Conservation (phyloP, 2,888 invertebrate species). For the Mystacides longicornis region DNA sequence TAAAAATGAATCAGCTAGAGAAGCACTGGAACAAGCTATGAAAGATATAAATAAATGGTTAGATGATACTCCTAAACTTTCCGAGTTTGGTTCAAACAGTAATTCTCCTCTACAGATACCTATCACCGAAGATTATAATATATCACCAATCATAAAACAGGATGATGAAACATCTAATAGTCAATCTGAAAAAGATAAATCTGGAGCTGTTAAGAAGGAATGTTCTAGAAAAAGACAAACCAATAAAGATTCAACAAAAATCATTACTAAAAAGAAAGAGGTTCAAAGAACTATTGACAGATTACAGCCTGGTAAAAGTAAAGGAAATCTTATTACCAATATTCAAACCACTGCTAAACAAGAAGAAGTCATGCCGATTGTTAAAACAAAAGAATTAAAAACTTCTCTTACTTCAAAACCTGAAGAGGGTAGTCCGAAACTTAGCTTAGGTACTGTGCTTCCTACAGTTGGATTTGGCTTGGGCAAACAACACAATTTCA, state of each 20-base stretch:
- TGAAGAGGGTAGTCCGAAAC: constrained; percentile 66
- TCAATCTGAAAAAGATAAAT: constrained; percentile 34
- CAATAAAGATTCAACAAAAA: constrained; percentile 36
- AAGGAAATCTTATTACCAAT: constrained; percentile 75
- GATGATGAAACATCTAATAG: constrained; percentile 36
- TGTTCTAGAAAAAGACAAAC: constrained; percentile 41
- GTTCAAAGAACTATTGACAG: constrained; percentile 77
- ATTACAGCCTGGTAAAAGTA: constrained; percentile 79
- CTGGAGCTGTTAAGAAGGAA: constrained; percentile 38
- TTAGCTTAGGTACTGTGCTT: constrained; percentile 79
- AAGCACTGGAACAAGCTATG: constrained; percentile 56
- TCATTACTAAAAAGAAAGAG: constrained; percentile 53
- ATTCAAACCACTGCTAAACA: constrained; percentile 49
- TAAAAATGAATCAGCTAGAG: constrained; percentile 51
- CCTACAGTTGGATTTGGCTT: constrained; percentile 61
- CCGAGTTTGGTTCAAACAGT: constrained; percentile 69
- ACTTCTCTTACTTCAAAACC: constrained; percentile 51
- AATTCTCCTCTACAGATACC: constrained; percentile 67
- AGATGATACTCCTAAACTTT: constrained; percentile 72
- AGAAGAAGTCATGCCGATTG: constrained; percentile 48
- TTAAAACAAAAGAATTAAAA: constrained; percentile 51
- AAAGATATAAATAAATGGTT: constrained; percentile 87
- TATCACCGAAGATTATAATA: constrained; percentile 54
- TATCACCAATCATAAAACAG: constrained; percentile 38
- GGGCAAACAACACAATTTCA: constrained; percentile 61